A percentile compares a stretch with the other conserved stretches of the same genome.
phyloP scores from a whole-genome alignment of 2,888 invertebrate genomes.

The Tipula lateralis region DNA sequence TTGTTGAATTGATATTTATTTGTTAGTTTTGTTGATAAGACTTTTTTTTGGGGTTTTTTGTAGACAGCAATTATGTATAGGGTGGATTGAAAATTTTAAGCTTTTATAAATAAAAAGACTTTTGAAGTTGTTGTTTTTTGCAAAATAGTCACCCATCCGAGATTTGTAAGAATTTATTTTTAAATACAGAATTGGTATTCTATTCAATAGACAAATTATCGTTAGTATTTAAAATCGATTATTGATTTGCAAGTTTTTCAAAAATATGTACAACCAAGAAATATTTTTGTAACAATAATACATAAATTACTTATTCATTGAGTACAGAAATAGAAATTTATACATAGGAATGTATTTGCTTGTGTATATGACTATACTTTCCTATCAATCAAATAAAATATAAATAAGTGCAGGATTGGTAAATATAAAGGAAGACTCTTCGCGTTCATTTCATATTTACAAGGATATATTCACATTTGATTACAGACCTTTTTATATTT shows the following conservation, averaged over 20 bases:
- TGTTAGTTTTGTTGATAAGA: not conserved
- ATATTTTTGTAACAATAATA: not conserved
- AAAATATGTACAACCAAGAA: not conserved
- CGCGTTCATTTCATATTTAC: not conserved
- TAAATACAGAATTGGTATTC: not conserved
- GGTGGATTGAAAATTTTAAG: not conserved
- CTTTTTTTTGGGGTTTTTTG: not conserved
- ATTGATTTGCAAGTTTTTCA: not conserved
- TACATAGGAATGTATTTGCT: not conserved
- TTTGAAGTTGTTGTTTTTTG: not conserved
- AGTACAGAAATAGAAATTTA: not conserved
- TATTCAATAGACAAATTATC: not conserved
- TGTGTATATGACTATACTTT: not conserved
- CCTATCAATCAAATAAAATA: not conserved
- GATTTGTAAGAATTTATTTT: not conserved
- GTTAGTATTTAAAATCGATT: not conserved
- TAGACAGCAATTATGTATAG: not conserved
- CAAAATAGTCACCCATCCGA: not conserved
- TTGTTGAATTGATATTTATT: not conserved
- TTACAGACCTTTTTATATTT: not conserved
- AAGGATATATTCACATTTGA: not conserved
- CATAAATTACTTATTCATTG: not conserved
- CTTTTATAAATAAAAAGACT: not conserved
- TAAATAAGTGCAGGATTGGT: not conserved
- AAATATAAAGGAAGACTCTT: not conserved